Base-by-base conservation (phyloP, 2,888 invertebrate species). In the Lithophane socia region DNA sequence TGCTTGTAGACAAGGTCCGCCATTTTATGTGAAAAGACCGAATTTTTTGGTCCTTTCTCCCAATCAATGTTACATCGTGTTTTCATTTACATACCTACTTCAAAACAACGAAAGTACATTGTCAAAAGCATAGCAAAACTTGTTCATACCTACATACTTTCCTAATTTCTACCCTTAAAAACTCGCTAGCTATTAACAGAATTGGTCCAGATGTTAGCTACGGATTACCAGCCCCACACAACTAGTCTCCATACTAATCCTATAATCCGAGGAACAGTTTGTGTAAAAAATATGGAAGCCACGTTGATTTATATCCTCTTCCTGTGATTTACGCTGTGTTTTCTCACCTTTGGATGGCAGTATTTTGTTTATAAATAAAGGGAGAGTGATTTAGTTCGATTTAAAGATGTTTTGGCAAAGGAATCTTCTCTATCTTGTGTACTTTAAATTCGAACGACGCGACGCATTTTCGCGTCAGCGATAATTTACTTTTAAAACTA, bases 281-380 rank as follows among this genome's bases (percentile, higher is more conserved):
- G 54, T 52, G 68, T 84, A 86, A 89, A 86, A 89, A 86, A 76
- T 79, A 82, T 75, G 76, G 79, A 70, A 61, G 77, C 69, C 78
- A 69, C 10, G 13, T 49, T 89, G 85, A 91, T 87, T 83, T 81
- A 89, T 89, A n/a, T 24, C 56, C 68, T 73, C 76, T 88, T 90
- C 90, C 91, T 87, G 86, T 88, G 87, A 91, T 89, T 88, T 90
- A 90, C 79, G 63, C 44, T 47, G 13, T 90, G 88, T 91, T 90
- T 89, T 82, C 87, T 84, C 90, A 91, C 90, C 91, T 90, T 89
- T 87, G 82, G 56, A 75, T 76, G 69, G 1, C 24, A 16, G 21
- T 54, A 56, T 83, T 77, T 24, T 8, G 56, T 63, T 74, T 74
- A 24, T 24, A 77, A 74, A 82, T 69, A 42, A 16, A 18, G 49